A percentile compares a stretch with the other conserved stretches of the same genome.
phyloP scores from a whole-genome alignment of 2,888 invertebrate species.

The Lasioglossum calceatum region DNA sequence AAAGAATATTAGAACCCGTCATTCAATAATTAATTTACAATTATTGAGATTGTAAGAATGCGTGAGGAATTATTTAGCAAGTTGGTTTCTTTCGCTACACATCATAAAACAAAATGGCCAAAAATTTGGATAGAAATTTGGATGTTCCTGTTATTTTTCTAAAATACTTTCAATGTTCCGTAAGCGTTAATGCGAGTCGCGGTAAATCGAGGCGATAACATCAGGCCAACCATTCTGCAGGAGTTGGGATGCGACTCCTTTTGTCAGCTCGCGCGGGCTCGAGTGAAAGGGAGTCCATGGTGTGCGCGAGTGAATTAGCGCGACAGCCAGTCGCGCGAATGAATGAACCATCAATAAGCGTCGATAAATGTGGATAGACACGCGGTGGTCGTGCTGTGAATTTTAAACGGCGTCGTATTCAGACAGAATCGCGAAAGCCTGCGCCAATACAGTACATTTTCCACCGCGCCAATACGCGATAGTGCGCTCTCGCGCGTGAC shows the following conservation, averaged over 20 bases:
- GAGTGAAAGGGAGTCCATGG: neutral
- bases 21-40: too few species aligned
- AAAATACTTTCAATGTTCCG: too few species aligned
- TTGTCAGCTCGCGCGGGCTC: neutral
- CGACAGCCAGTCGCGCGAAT: constrained; percentile 35
- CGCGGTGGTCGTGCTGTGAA: constrained; percentile 12
- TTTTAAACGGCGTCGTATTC: constrained; percentile 44
- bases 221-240: neutral
- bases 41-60: too few species aligned
- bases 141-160: too few species aligned
- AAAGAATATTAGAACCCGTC: too few species aligned
- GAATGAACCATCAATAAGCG: constrained; percentile 59
- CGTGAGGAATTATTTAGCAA: too few species aligned
- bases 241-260: neutral
- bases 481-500: neutral
- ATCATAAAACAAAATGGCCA: too few species aligned
- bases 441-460: neutral
- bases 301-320: constrained; percentile 30
- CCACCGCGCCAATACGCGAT: neutral
- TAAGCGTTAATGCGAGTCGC: neutral
- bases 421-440: neutral
- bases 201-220: neutral
- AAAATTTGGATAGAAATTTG: too few species aligned
- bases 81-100: too few species aligned
- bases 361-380: constrained; percentile 34